Evolutionary conservation across 2,888 invertebrate species (phyloP).

Genomic region (Anagyrus pseudococci): DNA sequence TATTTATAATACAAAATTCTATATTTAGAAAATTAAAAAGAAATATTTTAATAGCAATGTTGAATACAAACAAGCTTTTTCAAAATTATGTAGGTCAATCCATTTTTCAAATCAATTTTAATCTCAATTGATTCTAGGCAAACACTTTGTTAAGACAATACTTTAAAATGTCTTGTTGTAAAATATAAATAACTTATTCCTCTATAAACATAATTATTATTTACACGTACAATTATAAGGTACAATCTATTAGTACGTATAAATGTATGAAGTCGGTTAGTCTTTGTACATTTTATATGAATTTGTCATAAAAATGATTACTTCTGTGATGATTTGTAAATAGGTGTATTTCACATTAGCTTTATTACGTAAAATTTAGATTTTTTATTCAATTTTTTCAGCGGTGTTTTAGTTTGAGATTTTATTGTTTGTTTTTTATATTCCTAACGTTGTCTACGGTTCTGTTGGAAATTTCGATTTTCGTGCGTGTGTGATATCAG

Average conservation of each 20-base stretch:
- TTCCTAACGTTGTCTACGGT: no score
- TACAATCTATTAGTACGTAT: not conserved
- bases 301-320: constrained; percentile 8
- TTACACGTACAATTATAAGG: not conserved
- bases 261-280: not conserved
- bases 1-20: no score
- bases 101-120: no score
- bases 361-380: constrained; percentile 2
- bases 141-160: not conserved
- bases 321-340: constrained; percentile 33
- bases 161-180: constrained; percentile 4
- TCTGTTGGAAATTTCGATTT: no score
- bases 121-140: no score
- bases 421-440: not conserved
- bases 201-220: not conserved
- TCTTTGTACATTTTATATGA: constrained; percentile 16
- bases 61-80: no score
- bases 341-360: constrained; percentile 1
- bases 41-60: no score
- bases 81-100: no score
- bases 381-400: not conserved
- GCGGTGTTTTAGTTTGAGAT: no score
- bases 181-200: constrained; percentile 7
- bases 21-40: no score
- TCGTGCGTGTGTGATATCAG: no score